phyloP scores from a whole-genome alignment of 2,888 invertebrate genomes.

The Trachelus stipa region DNA sequence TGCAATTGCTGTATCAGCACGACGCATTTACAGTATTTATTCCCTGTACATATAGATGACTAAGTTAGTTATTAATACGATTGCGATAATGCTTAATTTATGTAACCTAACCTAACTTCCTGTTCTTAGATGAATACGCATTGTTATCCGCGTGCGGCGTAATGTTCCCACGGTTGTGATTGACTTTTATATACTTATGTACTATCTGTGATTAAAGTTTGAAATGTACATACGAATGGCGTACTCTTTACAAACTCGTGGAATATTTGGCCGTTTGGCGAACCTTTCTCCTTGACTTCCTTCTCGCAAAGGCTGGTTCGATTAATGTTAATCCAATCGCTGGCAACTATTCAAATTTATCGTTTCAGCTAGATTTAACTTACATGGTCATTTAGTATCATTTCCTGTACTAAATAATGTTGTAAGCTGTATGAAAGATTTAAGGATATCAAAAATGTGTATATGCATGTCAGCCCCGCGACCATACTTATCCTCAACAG shows the following conservation, averaged over 20 bases:
- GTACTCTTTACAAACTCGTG: neutral
- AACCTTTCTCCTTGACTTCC: neutral
- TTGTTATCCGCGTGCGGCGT: slow-evolving; percentile 34
- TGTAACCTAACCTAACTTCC: slow-evolving; percentile 28
- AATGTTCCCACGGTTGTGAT: slow-evolving; percentile 32
- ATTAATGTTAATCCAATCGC: neutral
- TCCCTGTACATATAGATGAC: slow-evolving; percentile 56
- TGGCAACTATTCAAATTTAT: neutral
- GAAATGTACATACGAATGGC: slow-evolving; percentile 21
- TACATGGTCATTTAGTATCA: too few species aligned
- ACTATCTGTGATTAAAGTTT: slow-evolving; percentile 64
- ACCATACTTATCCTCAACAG: too few species aligned
- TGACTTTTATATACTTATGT: slow-evolving; percentile 48
- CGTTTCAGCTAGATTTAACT: neutral
- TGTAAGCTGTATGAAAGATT: too few species aligned
- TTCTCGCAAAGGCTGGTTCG: neutral
- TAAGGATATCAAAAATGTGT: too few species aligned
- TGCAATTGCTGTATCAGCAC: slow-evolving; percentile 35
- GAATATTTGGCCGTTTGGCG: neutral
- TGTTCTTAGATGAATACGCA: slow-evolving; percentile 29
- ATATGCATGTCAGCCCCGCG: too few species aligned
- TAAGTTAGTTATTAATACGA: slow-evolving; percentile 43
- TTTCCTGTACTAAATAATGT: too few species aligned
- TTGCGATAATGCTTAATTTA: slow-evolving; percentile 43
- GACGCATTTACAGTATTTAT: slow-evolving; percentile 56